Evolutionary conservation across 2,888 invertebrate genomes (phyloP).

Genomic region (Girardia tigrina): DNA sequence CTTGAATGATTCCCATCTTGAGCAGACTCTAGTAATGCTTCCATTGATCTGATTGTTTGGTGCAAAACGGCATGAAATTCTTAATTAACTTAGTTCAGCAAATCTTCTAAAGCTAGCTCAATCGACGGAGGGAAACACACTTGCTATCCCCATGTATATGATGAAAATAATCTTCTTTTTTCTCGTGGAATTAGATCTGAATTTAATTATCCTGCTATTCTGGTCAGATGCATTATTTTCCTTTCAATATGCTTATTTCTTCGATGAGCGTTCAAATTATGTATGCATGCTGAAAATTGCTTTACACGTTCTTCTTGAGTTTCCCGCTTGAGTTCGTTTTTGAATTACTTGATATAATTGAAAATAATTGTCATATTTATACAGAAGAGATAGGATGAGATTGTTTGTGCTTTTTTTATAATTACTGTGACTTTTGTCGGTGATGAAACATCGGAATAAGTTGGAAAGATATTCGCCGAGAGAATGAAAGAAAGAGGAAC

Average conservation of each 20-base stretch:
- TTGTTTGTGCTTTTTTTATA: neutral
- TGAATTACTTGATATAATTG: slow-evolving; percentile 14
- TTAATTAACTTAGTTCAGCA: slow-evolving; percentile 23
- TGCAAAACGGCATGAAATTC: slow-evolving; percentile 23
- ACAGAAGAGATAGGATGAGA: neutral
- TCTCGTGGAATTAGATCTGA: slow-evolving; percentile 23
- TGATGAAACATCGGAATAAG: neutral
- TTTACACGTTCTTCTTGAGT: slow-evolving; percentile 23
- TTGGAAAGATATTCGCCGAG: neutral
- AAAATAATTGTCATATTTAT: slow-evolving; percentile 17
- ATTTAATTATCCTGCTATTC: slow-evolving; percentile 11
- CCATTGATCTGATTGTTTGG: slow-evolving; percentile 23
- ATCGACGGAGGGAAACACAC: neutral
- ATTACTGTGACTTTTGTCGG: slow-evolving; percentile 11
- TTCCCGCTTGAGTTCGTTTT: slow-evolving; percentile 16
- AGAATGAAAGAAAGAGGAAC: neutral
- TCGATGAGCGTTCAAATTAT: slow-evolving; percentile 6
- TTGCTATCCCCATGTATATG: slow-evolving; percentile 17
- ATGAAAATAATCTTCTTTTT: slow-evolving; percentile 19
- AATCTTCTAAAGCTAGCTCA: slow-evolving; percentile 23
- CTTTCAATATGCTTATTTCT: slow-evolving; percentile 11
- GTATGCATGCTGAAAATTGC: slow-evolving; percentile 11
- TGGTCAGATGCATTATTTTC: slow-evolving; percentile 20
- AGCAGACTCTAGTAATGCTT: neutral
- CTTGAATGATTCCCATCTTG: neutral